Evolutionary conservation across 2,797 vertebrate species (phyloP), one percentile per base, ranked within the genome.

Genomic region (Aphelocoma californica): DNA sequence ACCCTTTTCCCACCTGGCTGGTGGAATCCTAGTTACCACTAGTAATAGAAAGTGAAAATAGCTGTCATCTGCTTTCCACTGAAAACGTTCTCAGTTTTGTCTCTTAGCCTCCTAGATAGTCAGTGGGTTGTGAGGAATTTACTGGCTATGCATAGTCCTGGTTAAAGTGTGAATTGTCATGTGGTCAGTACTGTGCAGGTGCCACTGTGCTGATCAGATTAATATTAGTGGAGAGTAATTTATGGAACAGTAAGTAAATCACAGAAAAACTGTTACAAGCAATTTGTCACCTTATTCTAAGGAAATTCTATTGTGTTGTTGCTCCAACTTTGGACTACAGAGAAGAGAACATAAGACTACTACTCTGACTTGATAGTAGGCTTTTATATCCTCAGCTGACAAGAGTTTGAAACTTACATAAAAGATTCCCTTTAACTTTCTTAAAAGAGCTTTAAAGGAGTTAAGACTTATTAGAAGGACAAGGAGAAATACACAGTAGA

Each of bases 91-190:
- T 26, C 15, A 6, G 23, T 58, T 58, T 58, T 50, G 58, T 79
- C 10, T 40, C 56, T 42, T 57, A 45, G 56, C 36, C 45, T 85
- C 34, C 15, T 51, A 36, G 47, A 29, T 54, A 26, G 34, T 79
- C 57, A 47, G 47, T 85, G 81, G 51, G 65, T 73, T 78, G 83
- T 72, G 93, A 98, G 97, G 88, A 97, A 97, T 97, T 93, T 97
- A 97, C 96, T 96, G 60, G 47, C 91, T 73, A 79, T 92, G 26
- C 72, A 58, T n/a, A 56, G 78, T 29, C 42, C 85, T 71, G 69
- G 32, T 51, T 79, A 85, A 80, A 94, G 83, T 69, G 92, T 87
- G 96, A 97, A 97, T 97, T 57, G 48, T 86, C 88, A 93, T 93
- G 93, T 87, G 92, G 90, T 88, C 96, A 90, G 40, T 74, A 50